These are phyloP conservation scores for Agriopis aurantiaria DNA, from an alignment of 2,888 invertebrate species.

Conservation along the genomic window DNA sequence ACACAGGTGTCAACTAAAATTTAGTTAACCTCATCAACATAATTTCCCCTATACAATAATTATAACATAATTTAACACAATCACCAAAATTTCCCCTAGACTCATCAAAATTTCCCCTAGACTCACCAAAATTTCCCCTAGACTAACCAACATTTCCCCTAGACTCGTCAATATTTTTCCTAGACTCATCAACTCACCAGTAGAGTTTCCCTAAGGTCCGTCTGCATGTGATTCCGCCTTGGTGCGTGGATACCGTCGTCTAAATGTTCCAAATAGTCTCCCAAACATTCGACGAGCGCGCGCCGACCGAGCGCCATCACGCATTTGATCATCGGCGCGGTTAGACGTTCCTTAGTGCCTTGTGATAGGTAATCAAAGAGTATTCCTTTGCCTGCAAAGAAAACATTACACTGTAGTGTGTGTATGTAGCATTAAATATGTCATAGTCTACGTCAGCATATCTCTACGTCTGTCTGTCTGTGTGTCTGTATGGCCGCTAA, in stretches of 20 bases:
- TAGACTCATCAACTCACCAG: conserved; percentile 4
- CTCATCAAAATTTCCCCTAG: too few species aligned
- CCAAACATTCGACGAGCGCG: conserved; percentile 53
- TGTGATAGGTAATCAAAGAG: conserved; percentile 81
- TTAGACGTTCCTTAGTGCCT: conserved; percentile 77
- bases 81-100: too few species aligned
- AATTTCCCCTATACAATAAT: too few species aligned
- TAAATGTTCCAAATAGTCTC: background rate
- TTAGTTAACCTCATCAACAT: too few species aligned
- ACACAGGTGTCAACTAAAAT: too few species aligned
- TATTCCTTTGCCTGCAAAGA: conserved; percentile 73
- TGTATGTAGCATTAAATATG: too few species aligned
- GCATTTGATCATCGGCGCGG: conserved; percentile 80
- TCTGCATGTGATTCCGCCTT: background rate
- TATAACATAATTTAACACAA: too few species aligned
- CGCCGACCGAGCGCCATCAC: conserved; percentile 44
- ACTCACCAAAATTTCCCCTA: background rate
- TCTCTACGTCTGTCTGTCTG: too few species aligned
- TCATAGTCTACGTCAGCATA: too few species aligned
- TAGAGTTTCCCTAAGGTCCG: conserved; percentile 9
- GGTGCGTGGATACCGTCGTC: background rate
- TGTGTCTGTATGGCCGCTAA: too few species aligned
- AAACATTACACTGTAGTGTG: background rate
- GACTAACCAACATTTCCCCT: background rate
- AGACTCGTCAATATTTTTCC: background rate